phyloP scores from a whole-genome alignment of 2,888 invertebrate genomes.

The Caenorhabditis sulstoni region DNA sequence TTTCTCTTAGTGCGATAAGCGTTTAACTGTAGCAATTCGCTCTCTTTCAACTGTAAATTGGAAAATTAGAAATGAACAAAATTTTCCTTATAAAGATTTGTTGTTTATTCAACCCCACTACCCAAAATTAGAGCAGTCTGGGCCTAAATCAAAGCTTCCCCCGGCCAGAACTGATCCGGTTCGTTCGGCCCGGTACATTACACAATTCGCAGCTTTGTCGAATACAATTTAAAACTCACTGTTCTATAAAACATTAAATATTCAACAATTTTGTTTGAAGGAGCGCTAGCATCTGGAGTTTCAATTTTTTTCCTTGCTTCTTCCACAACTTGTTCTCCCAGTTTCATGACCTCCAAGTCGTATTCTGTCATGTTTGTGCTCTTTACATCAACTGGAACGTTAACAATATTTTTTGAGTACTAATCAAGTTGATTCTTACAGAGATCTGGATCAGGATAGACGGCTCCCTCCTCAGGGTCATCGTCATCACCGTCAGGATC shows the following conservation, averaged over 20 bases:
- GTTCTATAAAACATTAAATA: slow-evolving; percentile 52
- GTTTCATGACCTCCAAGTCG: slow-evolving; percentile 38
- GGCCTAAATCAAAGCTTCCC: no score
- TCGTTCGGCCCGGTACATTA: no score
- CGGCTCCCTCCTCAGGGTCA: slow-evolving; percentile 37
- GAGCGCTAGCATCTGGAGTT: slow-evolving; percentile 47
- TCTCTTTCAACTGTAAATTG: slow-evolving; percentile 49
- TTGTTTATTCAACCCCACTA: no score
- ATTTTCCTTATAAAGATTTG: no score
- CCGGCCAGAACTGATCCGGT: no score
- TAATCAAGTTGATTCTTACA: slow-evolving; percentile 17
- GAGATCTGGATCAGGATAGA: slow-evolving; percentile 54
- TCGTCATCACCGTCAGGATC: slow-evolving; percentile 45
- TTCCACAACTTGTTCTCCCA: slow-evolving; percentile 7
- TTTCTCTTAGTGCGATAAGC: slow-evolving; percentile 48
- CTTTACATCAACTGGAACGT: slow-evolving; percentile 53
- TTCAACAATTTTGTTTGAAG: slow-evolving; percentile 55
- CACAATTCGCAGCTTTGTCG: no score
- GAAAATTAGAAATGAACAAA: background rate
- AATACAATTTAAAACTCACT: slow-evolving; percentile 16
- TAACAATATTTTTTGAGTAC: no score
- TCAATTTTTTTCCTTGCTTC: slow-evolving; percentile 20
- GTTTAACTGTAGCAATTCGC: slow-evolving; percentile 44
- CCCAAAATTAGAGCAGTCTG: no score
- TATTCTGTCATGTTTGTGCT: slow-evolving; percentile 41